phyloP scores from a whole-genome alignment of 2,113 vertebrate genomes.

The Callocephalon fimbriatum region DNA sequence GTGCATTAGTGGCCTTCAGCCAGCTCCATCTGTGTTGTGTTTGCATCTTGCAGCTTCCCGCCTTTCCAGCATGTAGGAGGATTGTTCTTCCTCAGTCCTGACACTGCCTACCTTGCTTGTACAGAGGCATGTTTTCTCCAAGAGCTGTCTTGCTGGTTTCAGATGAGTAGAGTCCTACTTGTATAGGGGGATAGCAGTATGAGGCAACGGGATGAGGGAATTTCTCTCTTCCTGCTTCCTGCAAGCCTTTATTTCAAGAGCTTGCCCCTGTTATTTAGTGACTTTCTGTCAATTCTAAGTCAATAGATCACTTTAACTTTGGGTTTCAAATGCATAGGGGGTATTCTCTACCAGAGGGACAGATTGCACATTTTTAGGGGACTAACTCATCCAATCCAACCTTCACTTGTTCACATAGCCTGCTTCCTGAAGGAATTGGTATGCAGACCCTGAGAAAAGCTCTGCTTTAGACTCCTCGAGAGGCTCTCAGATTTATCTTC shows the following conservation, averaged over 20 bases:
- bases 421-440: background rate
- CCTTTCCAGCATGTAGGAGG: background rate
- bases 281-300: background rate
- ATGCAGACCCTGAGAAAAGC: background rate
- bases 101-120: background rate
- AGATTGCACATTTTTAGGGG: background rate
- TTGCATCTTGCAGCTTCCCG: background rate
- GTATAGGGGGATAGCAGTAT: background rate
- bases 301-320: background rate
- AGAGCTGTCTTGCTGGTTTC: background rate
- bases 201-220: background rate
- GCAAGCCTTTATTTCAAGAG: background rate
- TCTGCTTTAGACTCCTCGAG: background rate
- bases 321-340: background rate
- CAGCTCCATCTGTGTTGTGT: background rate
- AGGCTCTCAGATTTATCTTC: background rate
- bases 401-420: background rate
- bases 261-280: background rate
- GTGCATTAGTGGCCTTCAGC: background rate
- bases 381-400: background rate
- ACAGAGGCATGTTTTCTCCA: background rate
- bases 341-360: background rate
- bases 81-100: background rate
- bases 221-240: background rate
- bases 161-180: background rate